phyloP scores from a whole-genome alignment of 2,113 vertebrate genomes.

The Tiliqua scincoides region DNA sequence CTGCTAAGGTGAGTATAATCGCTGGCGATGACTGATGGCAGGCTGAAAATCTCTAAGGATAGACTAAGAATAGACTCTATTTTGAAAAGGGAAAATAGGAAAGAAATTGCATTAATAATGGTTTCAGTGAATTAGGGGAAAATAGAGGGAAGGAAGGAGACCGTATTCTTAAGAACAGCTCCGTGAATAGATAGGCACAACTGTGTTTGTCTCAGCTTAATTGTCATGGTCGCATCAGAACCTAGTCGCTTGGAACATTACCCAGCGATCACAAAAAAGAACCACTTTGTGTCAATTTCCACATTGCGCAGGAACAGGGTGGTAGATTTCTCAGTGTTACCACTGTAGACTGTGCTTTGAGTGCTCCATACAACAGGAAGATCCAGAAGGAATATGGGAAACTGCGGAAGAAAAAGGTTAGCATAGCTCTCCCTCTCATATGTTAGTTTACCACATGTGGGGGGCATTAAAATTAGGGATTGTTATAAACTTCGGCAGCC shows the following conservation, averaged over 20 bases:
- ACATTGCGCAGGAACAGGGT: too few relatives aligned
- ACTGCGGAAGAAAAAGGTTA: too few relatives aligned
- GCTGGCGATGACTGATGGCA: background rate
- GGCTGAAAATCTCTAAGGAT: background rate
- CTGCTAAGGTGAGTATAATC: accelerated
- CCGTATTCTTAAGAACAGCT: background rate
- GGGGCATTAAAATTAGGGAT: too few relatives aligned
- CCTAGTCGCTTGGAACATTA: background rate
- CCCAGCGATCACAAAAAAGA: background rate
- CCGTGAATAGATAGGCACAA: background rate
- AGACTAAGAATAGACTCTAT: background rate
- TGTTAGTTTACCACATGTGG: too few relatives aligned
- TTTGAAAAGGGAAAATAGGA: background rate
- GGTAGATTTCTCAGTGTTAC: background rate
- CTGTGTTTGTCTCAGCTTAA: background rate
- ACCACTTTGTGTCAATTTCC: background rate
- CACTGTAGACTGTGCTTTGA: too few relatives aligned
- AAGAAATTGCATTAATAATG: background rate
- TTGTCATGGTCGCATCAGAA: background rate
- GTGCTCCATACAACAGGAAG: too few relatives aligned
- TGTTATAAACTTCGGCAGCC: too few relatives aligned
- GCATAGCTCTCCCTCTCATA: too few relatives aligned
- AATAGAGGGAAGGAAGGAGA: background rate
- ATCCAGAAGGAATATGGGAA: too few relatives aligned
- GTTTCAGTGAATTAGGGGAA: background rate